These are phyloP conservation scores for Etheostoma cragini DNA, from an alignment of 2,113 vertebrate genomes.

Conservation along the genomic window DNA sequence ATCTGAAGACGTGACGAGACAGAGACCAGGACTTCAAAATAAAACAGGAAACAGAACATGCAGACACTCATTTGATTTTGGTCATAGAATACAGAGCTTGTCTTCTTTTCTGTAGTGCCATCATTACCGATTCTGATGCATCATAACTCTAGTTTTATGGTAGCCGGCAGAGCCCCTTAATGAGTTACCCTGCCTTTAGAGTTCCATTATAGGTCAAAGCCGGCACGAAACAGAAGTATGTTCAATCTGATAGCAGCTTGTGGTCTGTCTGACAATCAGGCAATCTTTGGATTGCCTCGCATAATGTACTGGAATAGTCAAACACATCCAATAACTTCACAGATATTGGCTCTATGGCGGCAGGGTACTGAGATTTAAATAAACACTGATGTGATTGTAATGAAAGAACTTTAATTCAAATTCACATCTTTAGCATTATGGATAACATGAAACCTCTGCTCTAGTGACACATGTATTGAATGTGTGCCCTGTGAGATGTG, in stretches of 20 bases:
- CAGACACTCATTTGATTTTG: neutral
- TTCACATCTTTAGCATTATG: slow-evolving; percentile 57
- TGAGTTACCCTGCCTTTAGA: slow-evolving; percentile 27
- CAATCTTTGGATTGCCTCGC: slow-evolving; percentile 37
- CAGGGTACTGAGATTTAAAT: slow-evolving; percentile 48
- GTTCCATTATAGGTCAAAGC: slow-evolving; percentile 37
- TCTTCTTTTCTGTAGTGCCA: slow-evolving; percentile 1
- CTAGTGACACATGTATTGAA: slow-evolving; percentile 54
- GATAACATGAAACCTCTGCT: slow-evolving; percentile 51
- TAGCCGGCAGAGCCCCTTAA: slow-evolving; percentile 24
- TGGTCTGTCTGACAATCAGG: slow-evolving; percentile 39
- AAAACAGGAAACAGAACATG: no score
- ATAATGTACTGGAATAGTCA: slow-evolving; percentile 39
- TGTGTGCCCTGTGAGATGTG: slow-evolving; percentile 49
- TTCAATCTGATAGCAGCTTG: slow-evolving; percentile 39
- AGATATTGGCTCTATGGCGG: slow-evolving; percentile 16
- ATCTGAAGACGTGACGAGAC: no score
- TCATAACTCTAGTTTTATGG: slow-evolving; percentile 29
- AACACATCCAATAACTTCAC: slow-evolving; percentile 43
- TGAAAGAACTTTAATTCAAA: slow-evolving; percentile 69
- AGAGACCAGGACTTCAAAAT: no score
- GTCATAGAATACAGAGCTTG: neutral
- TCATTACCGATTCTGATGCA: slow-evolving; percentile 9
- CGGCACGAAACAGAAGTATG: slow-evolving; percentile 13
- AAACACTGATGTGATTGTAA: slow-evolving; percentile 46